Evolutionary conservation across 1,140 invertebrate genomes (phyloP).

Genomic region (Plectrocnemia conspersa): DNA sequence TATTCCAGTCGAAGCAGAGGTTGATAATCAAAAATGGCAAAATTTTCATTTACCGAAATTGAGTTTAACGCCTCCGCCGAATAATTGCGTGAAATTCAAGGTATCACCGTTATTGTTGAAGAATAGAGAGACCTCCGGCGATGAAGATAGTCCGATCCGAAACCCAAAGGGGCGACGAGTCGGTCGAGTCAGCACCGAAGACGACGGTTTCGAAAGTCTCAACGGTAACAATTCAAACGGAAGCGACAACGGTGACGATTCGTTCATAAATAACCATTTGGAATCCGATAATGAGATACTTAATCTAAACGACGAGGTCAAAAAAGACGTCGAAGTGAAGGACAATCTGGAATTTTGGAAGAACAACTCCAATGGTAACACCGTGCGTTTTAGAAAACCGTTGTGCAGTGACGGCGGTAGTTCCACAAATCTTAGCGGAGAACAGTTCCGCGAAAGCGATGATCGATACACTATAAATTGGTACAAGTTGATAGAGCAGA

Average conservation of each 20-base stretch:
- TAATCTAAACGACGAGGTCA: constrained; percentile 44
- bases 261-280: constrained; percentile 12
- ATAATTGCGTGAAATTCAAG: constrained; percentile 27
- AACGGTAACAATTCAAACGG: constrained; percentile 76
- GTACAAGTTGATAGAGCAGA: constrained; percentile 38
- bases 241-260: constrained; percentile 46
- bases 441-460: constrained; percentile 23
- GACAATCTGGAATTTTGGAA: not conserved
- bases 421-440: constrained; percentile 36
- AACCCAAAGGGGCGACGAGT: constrained; percentile 3
- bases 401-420: constrained; percentile 41
- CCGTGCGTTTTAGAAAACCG: constrained; percentile 13
- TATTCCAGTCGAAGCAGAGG: not conserved
- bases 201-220: constrained; percentile 83
- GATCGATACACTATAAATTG: constrained; percentile 27
- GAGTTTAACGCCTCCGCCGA: constrained; percentile 27
- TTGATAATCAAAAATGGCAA: constrained; percentile 11
- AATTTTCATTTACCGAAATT: constrained; percentile 24
- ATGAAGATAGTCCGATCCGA: constrained; percentile 17
- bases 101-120: not conserved
- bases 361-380: constrained; percentile 21
- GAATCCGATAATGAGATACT: constrained; percentile 27
- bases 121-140: constrained; percentile 17
- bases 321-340: not conserved
- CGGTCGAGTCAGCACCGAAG: constrained; percentile 39